These are phyloP conservation scores for Drosophila lacicola DNA, from an alignment of 2,888 invertebrate genomes.

Conservation along the genomic window DNA sequence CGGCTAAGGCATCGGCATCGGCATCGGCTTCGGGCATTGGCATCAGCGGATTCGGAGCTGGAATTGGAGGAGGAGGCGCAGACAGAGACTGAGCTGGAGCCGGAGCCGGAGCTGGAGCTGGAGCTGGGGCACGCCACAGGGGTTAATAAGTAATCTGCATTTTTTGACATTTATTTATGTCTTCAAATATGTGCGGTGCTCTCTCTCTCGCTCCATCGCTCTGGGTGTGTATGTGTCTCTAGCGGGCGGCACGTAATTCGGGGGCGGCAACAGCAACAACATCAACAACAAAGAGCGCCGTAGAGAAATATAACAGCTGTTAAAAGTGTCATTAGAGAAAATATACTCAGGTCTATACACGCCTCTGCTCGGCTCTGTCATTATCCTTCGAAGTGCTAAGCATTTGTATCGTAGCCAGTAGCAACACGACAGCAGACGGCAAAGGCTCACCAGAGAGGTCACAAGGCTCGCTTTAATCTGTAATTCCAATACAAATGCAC, in stretches of 20 bases:
- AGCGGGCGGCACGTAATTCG: constrained; percentile 5
- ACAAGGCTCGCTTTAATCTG: constrained; percentile 8
- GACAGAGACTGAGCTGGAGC: background rate
- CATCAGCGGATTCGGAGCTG: constrained; percentile 14
- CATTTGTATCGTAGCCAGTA: constrained; percentile 9
- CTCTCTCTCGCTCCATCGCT: background rate
- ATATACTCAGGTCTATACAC: constrained; percentile 51
- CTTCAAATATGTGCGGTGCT: constrained; percentile 74
- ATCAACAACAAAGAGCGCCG: constrained; percentile 27
- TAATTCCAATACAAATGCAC: background rate
- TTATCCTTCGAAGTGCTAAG: constrained; percentile 13
- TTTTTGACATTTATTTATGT: constrained; percentile 85
- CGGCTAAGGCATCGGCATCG: constrained; percentile 70
- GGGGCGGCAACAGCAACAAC: constrained; percentile 10
- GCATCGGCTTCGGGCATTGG: constrained; percentile 39
- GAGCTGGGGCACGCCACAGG: constrained; percentile 80
- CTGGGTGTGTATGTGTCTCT: constrained; percentile 10
- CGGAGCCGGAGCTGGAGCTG: constrained; percentile 18
- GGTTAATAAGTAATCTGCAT: constrained; percentile 85
- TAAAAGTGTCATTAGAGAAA: constrained; percentile 74
- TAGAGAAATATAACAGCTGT: constrained; percentile 76
- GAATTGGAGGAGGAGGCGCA: background rate
- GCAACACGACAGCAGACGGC: background rate
- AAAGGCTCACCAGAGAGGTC: background rate
- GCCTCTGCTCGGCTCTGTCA: constrained; percentile 6